Percentiles rank a stretch among this genome's conserved stretches.
phyloP scores from a whole-genome alignment of 2,113 vertebrate species.

The Riparia riparia region DNA sequence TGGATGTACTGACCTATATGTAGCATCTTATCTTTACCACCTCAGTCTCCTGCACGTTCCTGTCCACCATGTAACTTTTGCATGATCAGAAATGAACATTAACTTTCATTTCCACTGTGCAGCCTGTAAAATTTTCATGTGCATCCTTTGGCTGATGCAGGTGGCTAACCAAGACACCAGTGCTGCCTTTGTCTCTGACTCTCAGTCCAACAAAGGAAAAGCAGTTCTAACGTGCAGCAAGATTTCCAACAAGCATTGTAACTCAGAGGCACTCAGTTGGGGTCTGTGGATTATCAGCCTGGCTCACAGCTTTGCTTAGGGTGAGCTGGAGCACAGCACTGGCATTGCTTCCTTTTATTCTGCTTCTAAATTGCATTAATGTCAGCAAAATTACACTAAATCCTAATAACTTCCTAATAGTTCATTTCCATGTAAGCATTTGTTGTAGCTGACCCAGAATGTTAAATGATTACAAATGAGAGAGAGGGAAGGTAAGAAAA shows the following conservation, averaged over 20 bases:
- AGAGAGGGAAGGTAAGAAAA: constrained; percentile 6
- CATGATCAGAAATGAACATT: neutral
- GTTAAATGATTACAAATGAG: neutral
- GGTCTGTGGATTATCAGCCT: constrained; percentile 12
- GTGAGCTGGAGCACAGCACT: neutral
- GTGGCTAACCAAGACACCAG: neutral
- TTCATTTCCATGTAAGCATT: constrained; percentile 31
- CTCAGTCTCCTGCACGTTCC: neutral
- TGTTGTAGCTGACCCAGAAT: neutral
- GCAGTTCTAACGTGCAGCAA: neutral
- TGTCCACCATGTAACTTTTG: neutral
- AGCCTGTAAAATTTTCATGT: neutral
- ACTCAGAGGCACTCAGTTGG: neutral
- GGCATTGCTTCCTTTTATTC: constrained; percentile 38
- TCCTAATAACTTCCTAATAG: constrained; percentile 49
- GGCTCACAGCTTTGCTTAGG: neutral
- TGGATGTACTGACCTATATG: neutral
- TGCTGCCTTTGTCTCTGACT: neutral
- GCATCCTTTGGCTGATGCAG: neutral
- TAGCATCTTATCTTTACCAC: neutral
- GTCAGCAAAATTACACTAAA: constrained; percentile 10
- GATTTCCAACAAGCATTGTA: neutral
- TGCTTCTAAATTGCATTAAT: constrained; percentile 52
- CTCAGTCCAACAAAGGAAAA: neutral
- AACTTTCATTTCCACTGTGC: neutral